Percentiles rank a stretch among this genome's conserved stretches.
Evolutionary conservation across 2,888 invertebrate species (phyloP).

Genomic region (Agriotes lineatus): DNA sequence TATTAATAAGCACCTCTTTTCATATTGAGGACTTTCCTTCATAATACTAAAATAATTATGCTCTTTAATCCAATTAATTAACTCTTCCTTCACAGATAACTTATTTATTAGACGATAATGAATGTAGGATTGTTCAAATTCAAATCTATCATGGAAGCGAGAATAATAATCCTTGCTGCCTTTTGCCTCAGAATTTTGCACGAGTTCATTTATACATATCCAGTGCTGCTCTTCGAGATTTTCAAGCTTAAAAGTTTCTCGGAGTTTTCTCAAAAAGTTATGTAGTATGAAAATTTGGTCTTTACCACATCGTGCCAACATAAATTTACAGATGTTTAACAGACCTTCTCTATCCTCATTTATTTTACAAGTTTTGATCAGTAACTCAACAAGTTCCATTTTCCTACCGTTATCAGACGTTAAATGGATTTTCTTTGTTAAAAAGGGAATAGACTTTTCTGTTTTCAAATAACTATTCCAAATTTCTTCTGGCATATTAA

Average conservation of each 20-base stretch:
- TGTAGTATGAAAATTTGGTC: slow-evolving; percentile 9
- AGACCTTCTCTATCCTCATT: slow-evolving; percentile 18
- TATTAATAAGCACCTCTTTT: slow-evolving; percentile 22
- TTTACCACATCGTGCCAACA: slow-evolving; percentile 17
- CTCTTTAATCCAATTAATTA: background rate
- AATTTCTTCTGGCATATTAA: background rate
- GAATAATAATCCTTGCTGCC: slow-evolving; percentile 7
- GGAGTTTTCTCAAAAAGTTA: background rate
- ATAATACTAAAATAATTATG: slow-evolving; percentile 6
- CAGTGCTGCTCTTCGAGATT: slow-evolving; percentile 23
- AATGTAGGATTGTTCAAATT: slow-evolving; percentile 16
- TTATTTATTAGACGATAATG: slow-evolving; percentile 20
- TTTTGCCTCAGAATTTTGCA: background rate
- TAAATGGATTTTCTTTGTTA: slow-evolving; percentile 14
- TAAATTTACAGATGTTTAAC: slow-evolving; percentile 14
- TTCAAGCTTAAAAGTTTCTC: background rate
- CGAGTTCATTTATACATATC: slow-evolving; percentile 16
- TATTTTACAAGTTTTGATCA: slow-evolving; percentile 35
- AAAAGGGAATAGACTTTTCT: slow-evolving; percentile 24
- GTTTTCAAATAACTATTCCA: slow-evolving; percentile 16
- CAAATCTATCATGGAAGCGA: background rate
- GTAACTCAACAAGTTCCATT: background rate
- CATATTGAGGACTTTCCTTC: background rate
- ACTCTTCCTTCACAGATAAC: slow-evolving; percentile 8
- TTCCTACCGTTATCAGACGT: slow-evolving; percentile 12